A percentile compares a stretch with the other conserved stretches of the same genome.
phyloP scores from a whole-genome alignment of 1,140 invertebrate genomes.

The Hormaphis cornu region DNA sequence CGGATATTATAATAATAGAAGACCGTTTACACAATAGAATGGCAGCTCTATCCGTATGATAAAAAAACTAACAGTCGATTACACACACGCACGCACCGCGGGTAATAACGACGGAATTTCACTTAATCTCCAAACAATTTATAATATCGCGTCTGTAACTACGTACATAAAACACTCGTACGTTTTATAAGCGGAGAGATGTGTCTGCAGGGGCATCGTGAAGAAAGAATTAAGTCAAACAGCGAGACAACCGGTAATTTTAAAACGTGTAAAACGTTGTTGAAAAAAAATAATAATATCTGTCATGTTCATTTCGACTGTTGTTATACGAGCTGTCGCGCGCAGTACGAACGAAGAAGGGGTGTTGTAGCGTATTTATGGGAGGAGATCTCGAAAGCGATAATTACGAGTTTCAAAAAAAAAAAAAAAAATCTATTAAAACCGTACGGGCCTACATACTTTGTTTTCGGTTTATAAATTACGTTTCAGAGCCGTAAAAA shows the following conservation, averaged over 20 bases:
- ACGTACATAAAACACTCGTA: neutral
- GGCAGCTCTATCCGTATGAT: too few relatives aligned
- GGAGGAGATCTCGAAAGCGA: conserved; percentile 20
- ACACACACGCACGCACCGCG: too few relatives aligned
- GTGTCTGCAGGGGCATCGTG: neutral
- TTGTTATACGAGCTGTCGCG: conserved; percentile 18
- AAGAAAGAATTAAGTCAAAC: conserved; percentile 19
- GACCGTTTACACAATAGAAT: neutral
- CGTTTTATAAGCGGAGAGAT: neutral
- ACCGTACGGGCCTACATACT: conserved; percentile 7
- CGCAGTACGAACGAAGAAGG: too few relatives aligned
- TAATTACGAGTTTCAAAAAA: conserved; percentile 22
- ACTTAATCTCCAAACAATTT: neutral
- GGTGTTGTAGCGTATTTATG: conserved; percentile 20
- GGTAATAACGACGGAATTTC: neutral
- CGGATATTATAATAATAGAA: neutral
- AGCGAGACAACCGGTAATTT: conserved; percentile 18
- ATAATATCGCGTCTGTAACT: neutral
- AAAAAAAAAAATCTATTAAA: conserved; percentile 25
- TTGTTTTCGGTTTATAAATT: conserved; percentile 12
- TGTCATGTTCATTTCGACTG: conserved; percentile 21
- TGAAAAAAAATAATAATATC: conserved; percentile 6
- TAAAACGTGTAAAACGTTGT: conserved; percentile 16
- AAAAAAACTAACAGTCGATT: too few relatives aligned
- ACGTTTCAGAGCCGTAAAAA: too few relatives aligned